Base-by-base conservation (phyloP, 2,113 vertebrate genomes). In the Caranx melampygus region DNA sequence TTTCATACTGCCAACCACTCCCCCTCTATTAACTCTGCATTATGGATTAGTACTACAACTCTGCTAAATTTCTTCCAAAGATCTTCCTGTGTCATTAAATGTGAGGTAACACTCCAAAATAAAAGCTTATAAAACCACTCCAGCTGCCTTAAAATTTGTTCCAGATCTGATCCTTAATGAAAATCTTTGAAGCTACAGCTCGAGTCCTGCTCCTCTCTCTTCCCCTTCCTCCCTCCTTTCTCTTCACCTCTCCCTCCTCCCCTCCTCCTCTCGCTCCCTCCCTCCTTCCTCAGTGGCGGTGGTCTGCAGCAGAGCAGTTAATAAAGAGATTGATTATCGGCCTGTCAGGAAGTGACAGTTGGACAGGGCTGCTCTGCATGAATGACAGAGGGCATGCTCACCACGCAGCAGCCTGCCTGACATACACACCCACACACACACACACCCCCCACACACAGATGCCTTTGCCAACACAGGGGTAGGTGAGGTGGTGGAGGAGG, bases 271-370 rank as follows among this genome's bases (percentile, higher is more conserved):
- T 91, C 34, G 15, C 37, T 1, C 92, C 95, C 95, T 89, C 81
- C 82, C 92, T 88, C 92, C 94, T 93, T 93, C 79, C 2, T 89
- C 58, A 16, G 75, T 68, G 93, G 94, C 88, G 92, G 85, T 93
- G 79, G 95, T 94, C 97, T 95, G 96, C 96, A 95, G 95, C 74
- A 89, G 95, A 96, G 96, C 97, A 95, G 96, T 95, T 97, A 97
- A 97, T 97, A 96, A 97, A 97, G 97, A 98, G 97, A 98, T 97
- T 96, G 97, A 98, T 98, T 96, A 96, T 96, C 86, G 91, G 94
- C 94, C 96, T 97, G 97, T 97, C 61, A 94, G 88, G 93, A 97
- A 96, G 97, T 97, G 97, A 98, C 97, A 98, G 96, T 96, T 97
- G 97, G 96, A 97, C 96, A 97, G 96, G 94, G 94, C 94, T 91